Conservation (phyloP, 2,797 vertebrate genomes). For the Limnodromus scolopaceus region DNA sequence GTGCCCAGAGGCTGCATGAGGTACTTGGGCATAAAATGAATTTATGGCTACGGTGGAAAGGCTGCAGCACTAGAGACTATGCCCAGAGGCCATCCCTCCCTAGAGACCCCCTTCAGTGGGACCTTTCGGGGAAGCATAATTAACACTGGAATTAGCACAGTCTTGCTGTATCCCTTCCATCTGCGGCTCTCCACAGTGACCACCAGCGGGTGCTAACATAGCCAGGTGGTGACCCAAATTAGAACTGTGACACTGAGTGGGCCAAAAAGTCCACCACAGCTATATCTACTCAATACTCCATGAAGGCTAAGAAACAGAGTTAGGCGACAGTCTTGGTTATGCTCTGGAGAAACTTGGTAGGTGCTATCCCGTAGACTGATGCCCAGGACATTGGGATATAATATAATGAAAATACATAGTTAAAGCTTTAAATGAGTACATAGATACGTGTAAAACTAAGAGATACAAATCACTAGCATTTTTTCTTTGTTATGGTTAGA, state of each 20-base stretch:
- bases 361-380: background rate
- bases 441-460: background rate
- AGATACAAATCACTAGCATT: background rate
- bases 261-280: background rate
- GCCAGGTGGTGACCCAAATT: background rate
- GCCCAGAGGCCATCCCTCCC: background rate
- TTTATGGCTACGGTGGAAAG: background rate
- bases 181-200: background rate
- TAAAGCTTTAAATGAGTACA: background rate
- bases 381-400: background rate
- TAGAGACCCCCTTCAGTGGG: background rate
- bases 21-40: background rate
- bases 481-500: background rate
- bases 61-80: background rate
- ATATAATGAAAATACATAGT: background rate
- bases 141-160: background rate
- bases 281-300: background rate
- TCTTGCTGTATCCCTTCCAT: background rate
- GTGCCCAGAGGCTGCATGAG: background rate
- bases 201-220: background rate
- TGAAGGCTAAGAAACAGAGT: background rate
- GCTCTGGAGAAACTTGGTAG: background rate
- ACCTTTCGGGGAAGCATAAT: background rate
- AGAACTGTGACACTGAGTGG: background rate
- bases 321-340: background rate